These are phyloP conservation scores for Heteropelma amictum DNA, from an alignment of 2,888 invertebrate genomes.

Conservation along the genomic window DNA sequence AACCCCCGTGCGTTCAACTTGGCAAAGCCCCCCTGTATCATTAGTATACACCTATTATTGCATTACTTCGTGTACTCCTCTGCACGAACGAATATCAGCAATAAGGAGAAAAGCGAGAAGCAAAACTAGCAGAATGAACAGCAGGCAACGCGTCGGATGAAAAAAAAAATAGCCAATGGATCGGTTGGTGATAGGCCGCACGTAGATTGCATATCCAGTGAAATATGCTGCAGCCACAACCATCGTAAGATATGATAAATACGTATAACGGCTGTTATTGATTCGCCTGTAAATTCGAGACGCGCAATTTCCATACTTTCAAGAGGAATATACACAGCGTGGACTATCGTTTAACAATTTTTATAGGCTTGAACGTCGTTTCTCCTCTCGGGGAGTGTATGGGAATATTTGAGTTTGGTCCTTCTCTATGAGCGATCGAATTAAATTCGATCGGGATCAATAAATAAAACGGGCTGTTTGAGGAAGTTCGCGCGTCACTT, in stretches of 20 bases:
- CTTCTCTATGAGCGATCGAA: too few species aligned
- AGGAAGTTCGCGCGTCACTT: too few species aligned
- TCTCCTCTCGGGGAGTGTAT: too few species aligned
- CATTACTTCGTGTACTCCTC: conserved; percentile 70
- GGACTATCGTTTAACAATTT: too few species aligned
- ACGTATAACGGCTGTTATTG: neutral
- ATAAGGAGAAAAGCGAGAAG: conserved; percentile 19
- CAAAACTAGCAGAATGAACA: conserved; percentile 26
- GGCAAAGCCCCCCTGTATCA: conserved; percentile 71
- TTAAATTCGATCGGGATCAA: too few species aligned
- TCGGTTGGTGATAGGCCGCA: conserved; percentile 6
- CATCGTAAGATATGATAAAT: neutral
- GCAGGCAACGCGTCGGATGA: conserved; percentile 25
- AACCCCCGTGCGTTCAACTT: conserved; percentile 60
- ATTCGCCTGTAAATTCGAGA: too few species aligned
- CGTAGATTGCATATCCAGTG: neutral
- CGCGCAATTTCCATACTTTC: too few species aligned
- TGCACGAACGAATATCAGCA: conserved; percentile 47
- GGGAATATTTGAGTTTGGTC: too few species aligned
- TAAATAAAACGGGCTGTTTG: too few species aligned
- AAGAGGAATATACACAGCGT: too few species aligned
- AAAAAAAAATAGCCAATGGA: conserved; percentile 33
- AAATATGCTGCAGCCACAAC: neutral
- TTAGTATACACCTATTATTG: conserved; percentile 78
- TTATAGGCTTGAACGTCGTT: too few species aligned